phyloP scores from a whole-genome alignment of 2,888 invertebrate species.

The Hoplodrina blanda region DNA sequence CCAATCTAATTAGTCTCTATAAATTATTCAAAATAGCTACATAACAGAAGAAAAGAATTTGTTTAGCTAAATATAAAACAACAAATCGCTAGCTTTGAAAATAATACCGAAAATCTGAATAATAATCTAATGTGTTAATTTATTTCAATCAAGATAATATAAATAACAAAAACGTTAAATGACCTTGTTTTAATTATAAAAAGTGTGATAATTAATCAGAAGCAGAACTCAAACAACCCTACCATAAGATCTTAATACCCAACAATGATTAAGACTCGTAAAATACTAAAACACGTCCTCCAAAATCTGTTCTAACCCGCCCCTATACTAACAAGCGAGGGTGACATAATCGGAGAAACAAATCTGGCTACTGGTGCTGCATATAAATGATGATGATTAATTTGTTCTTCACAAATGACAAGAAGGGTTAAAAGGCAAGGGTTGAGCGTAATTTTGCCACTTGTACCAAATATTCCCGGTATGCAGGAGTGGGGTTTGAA shows the following conservation, averaged over 20 bases:
- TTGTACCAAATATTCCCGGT: slow-evolving; percentile 83
- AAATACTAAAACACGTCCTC: slow-evolving; percentile 83
- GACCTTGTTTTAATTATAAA: slow-evolving; percentile 23
- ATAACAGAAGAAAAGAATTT: too few species aligned
- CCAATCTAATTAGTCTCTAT: not conserved
- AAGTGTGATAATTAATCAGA: slow-evolving; percentile 39
- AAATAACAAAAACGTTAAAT: slow-evolving; percentile 17
- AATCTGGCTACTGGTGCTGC: slow-evolving; percentile 89
- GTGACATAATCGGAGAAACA: slow-evolving; percentile 90
- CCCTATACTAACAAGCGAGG: slow-evolving; percentile 85
- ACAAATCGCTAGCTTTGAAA: too few species aligned
- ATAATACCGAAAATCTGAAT: not conserved
- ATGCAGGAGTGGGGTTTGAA: slow-evolving; percentile 75
- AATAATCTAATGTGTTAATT: not conserved
- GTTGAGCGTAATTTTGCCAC: slow-evolving; percentile 81
- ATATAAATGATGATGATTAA: slow-evolving; percentile 91
- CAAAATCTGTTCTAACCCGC: slow-evolving; percentile 82
- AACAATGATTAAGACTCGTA: slow-evolving; percentile 78
- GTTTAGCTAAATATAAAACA: too few species aligned
- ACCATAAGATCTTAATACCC: slow-evolving; percentile 59
- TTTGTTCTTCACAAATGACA: slow-evolving; percentile 90
- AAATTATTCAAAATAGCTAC: too few species aligned
- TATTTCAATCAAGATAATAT: slow-evolving; percentile 3
- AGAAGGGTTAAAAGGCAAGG: slow-evolving; percentile 89
- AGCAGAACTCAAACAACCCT: slow-evolving; percentile 38